phyloP scores from a whole-genome alignment of 2,113 vertebrate genomes.

The Pedetes capensis region DNA sequence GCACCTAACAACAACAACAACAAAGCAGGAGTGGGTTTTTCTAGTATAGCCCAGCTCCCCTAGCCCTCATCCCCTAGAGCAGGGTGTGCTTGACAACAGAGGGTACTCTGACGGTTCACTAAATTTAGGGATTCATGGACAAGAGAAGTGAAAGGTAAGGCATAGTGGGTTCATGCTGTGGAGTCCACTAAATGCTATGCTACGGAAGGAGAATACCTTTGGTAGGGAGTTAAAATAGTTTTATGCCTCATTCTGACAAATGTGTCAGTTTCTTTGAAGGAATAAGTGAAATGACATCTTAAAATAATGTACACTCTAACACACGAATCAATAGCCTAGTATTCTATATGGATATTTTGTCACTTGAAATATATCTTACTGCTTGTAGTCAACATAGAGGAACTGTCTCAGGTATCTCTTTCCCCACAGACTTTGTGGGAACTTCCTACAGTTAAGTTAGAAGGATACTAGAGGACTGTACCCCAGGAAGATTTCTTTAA shows the following conservation, averaged over 20 bases:
- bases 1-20: no score
- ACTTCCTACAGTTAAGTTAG: neutral
- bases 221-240: neutral
- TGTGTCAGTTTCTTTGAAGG: neutral
- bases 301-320: neutral
- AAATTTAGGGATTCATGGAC: neutral
- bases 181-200: neutral
- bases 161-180: neutral
- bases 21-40: neutral
- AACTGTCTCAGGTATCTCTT: neutral
- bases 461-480: neutral
- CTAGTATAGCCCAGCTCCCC: rapidly evolving
- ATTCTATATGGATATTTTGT: slow-evolving; percentile 8
- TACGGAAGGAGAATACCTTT: neutral
- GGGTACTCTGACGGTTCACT: neutral
- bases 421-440: neutral
- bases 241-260: slow-evolving; percentile 34
- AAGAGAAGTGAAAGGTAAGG: neutral
- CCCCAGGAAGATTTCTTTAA: neutral
- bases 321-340: neutral
- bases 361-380: slow-evolving; percentile 13
- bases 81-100: neutral
- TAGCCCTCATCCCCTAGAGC: no score
- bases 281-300: slow-evolving; percentile 30
- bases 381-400: neutral